A percentile compares a stretch with the other conserved stretches of the same genome.
These are phyloP conservation scores for Chelon labrosus DNA, from an alignment of 2,797 vertebrate genomes.

Conservation along the genomic window DNA sequence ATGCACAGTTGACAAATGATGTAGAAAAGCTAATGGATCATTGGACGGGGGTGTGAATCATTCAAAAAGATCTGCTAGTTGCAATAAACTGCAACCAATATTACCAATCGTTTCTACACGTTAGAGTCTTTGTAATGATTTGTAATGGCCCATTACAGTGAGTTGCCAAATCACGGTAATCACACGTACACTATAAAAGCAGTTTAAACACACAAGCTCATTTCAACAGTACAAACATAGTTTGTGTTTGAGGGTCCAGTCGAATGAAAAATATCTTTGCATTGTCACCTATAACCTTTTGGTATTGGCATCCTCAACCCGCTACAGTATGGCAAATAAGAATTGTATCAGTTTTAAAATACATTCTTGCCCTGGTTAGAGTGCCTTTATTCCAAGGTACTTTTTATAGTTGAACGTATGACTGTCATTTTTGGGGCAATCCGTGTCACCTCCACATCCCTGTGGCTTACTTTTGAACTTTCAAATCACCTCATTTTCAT, in stretches of 20 bases:
- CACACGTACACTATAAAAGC: conserved; percentile 17
- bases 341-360: background rate
- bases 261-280: background rate
- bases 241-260: conserved; percentile 6
- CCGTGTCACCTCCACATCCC: conserved; percentile 4
- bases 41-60: conserved; percentile 51
- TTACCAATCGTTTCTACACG: conserved; percentile 47
- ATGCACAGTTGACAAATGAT: no score
- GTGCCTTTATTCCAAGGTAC: background rate
- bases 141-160: conserved; percentile 70
- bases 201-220: conserved; percentile 3
- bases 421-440: background rate
- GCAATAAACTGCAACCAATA: conserved; percentile 63
- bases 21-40: conserved; percentile 78
- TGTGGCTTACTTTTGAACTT: conserved; percentile 1
- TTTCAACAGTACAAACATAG: background rate
- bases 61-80: conserved; percentile 84
- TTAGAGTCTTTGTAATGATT: conserved; percentile 49
- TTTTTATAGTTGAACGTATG: background rate
- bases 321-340: background rate
- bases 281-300: background rate
- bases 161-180: conserved; percentile 76
- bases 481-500: background rate
- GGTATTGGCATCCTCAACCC: background rate
- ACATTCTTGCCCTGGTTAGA: background rate